A percentile compares a stretch with the other conserved stretches of the same genome.
Conservation (phyloP, 2,113 vertebrate genomes). For the Chrysochloris asiatica region DNA sequence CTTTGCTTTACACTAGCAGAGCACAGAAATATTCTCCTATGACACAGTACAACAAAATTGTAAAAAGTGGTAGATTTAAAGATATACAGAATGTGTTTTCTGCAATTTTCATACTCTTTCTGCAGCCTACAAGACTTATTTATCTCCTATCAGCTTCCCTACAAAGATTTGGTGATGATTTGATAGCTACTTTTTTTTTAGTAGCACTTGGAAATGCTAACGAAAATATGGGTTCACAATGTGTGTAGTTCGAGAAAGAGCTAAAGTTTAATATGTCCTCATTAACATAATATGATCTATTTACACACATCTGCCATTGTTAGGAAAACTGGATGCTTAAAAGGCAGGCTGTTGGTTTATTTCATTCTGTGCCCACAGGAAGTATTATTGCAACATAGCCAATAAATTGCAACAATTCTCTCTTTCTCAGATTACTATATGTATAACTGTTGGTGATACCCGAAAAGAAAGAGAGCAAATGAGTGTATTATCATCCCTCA, state of each 20-base stretch:
- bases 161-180: background rate
- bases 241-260: background rate
- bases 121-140: background rate
- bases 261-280: constrained; percentile 16
- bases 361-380: constrained; percentile 1
- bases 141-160: background rate
- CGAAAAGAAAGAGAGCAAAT: constrained; percentile 41
- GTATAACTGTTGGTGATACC: background rate
- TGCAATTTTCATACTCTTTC: background rate
- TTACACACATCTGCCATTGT: constrained; percentile 32
- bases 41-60: background rate
- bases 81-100: background rate
- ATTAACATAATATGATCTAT: constrained; percentile 38
- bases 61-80: background rate
- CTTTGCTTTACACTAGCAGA: background rate
- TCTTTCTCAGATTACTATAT: constrained; percentile 31
- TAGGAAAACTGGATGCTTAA: background rate
- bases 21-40: background rate
- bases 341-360: constrained; percentile 39
- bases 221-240: background rate
- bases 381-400: background rate
- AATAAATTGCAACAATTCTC: constrained; percentile 27
- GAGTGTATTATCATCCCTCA: background rate
- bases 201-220: background rate
- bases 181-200: background rate